phyloP scores from a whole-genome alignment of 2,888 invertebrate genomes.

The Myathropa florea region DNA sequence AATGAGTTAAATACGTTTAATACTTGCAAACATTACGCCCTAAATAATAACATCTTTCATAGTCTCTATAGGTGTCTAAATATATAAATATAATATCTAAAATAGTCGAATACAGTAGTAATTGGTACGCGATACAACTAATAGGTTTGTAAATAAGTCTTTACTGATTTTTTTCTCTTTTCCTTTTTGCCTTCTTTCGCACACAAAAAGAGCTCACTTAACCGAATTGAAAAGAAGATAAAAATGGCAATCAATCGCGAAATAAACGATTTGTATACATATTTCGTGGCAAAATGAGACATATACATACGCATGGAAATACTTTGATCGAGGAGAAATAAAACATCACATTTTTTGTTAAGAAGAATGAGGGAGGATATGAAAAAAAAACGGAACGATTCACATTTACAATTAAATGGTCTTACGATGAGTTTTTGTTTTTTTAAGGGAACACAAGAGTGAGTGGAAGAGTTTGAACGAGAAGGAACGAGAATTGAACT shows the following conservation, averaged over 20 bases:
- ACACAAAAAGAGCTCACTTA: slow-evolving; percentile 1
- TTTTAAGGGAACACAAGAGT: neutral
- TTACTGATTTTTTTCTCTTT: slow-evolving; percentile 16
- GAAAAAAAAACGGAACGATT: slow-evolving; percentile 1
- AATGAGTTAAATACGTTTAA: slow-evolving; percentile 55
- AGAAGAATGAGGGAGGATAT: slow-evolving; percentile 35
- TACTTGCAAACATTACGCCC: slow-evolving; percentile 58
- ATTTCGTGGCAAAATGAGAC: slow-evolving; percentile 15
- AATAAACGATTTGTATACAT: neutral
- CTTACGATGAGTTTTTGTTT: neutral
- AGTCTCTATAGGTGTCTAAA: slow-evolving; percentile 43
- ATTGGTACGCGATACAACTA: slow-evolving; percentile 53
- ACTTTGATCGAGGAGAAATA: neutral
- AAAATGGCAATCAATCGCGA: slow-evolving; percentile 56
- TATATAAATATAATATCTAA: slow-evolving; percentile 59
- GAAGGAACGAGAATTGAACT: too few species aligned
- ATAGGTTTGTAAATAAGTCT: slow-evolving; percentile 65
- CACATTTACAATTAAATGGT: neutral
- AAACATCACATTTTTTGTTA: slow-evolving; percentile 44
- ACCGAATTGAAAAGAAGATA: slow-evolving; percentile 21
- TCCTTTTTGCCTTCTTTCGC: slow-evolving; percentile 2
- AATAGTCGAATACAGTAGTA: slow-evolving; percentile 54
- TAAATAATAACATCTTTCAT: slow-evolving; percentile 53
- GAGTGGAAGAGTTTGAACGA: neutral
- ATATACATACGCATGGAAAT: neutral